Evolutionary conservation across 2,888 invertebrate genomes (phyloP).

Genomic region (Netelia virgata): DNA sequence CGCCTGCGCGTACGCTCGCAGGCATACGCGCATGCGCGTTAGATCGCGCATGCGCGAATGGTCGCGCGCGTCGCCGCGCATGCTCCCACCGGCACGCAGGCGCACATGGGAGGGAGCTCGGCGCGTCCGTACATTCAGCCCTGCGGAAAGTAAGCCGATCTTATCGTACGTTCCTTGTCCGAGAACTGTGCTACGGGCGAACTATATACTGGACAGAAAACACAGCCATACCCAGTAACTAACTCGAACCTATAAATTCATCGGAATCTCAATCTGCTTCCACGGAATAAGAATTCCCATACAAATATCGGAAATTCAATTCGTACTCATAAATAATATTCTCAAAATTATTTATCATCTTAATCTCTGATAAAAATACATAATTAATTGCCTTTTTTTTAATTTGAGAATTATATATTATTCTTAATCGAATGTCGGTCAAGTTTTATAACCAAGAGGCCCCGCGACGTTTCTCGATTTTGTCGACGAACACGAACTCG

Average conservation of each 20-base stretch:
- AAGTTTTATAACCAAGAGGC: too few species aligned
- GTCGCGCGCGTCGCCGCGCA: not conserved
- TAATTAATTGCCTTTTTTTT: too few species aligned
- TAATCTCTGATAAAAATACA: too few species aligned
- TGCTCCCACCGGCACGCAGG: too few species aligned
- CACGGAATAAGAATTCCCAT: constrained; percentile 2
- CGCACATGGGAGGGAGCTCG: not conserved
- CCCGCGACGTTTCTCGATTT: too few species aligned
- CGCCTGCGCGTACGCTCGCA: not conserved
- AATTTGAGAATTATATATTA: too few species aligned
- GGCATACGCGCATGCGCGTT: constrained; percentile 1
- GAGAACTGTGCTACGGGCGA: constrained; percentile 25
- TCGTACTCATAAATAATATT: too few species aligned
- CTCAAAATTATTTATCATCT: too few species aligned
- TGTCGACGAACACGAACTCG: too few species aligned
- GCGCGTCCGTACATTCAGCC: constrained; percentile 28
- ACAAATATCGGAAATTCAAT: not conserved
- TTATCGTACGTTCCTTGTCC: constrained; percentile 49
- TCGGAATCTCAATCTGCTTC: constrained; percentile 3
- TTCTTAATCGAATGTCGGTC: too few species aligned
- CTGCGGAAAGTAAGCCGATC: constrained; percentile 53
- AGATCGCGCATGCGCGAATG: not conserved
- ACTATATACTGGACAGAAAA: constrained; percentile 48
- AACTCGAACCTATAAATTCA: constrained; percentile 43
- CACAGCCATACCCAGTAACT: constrained; percentile 26